Evolutionary conservation across 2,888 invertebrate species (phyloP).

Genomic region (Lepidocyrtinus sp.): DNA sequence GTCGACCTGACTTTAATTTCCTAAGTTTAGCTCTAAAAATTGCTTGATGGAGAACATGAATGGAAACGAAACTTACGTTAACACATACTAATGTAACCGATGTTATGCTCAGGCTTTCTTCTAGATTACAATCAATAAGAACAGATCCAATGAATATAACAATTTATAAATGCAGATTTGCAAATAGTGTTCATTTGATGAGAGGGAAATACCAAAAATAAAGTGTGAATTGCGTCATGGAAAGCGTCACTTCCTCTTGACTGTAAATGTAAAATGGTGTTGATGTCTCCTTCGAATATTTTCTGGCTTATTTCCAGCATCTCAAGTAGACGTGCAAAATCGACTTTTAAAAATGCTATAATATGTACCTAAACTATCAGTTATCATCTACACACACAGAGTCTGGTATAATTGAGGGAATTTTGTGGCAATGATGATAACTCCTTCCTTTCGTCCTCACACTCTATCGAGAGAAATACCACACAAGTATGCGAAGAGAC

Average conservation of each 20-base stretch:
- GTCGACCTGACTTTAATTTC: too few relatives aligned
- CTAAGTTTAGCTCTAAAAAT: too few relatives aligned
- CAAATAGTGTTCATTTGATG: constrained; percentile 35
- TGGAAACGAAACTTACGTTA: too few relatives aligned
- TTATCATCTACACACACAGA: neutral
- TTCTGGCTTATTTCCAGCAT: constrained; percentile 50
- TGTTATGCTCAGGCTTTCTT: too few relatives aligned
- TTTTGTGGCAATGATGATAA: constrained; percentile 10
- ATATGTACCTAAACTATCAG: neutral
- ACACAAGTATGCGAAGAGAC: neutral
- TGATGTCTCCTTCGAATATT: constrained; percentile 42
- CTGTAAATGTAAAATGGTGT: constrained; percentile 37
- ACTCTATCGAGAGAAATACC: neutral
- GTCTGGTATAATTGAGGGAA: neutral
- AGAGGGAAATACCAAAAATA: constrained; percentile 63
- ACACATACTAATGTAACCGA: too few relatives aligned
- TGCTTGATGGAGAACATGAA: too few relatives aligned
- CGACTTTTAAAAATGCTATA: neutral
- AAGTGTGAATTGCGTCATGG: constrained; percentile 62
- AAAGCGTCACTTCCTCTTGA: constrained; percentile 63
- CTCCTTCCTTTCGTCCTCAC: neutral
- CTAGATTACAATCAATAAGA: too few relatives aligned
- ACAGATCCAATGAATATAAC: too few relatives aligned
- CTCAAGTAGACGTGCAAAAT: constrained; percentile 20
- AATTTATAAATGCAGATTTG: too few relatives aligned